Evolutionary conservation across 37 sponge, comb jelly and placozoan species (phyloP).

Genomic region (Axinella damicornis): DNA sequence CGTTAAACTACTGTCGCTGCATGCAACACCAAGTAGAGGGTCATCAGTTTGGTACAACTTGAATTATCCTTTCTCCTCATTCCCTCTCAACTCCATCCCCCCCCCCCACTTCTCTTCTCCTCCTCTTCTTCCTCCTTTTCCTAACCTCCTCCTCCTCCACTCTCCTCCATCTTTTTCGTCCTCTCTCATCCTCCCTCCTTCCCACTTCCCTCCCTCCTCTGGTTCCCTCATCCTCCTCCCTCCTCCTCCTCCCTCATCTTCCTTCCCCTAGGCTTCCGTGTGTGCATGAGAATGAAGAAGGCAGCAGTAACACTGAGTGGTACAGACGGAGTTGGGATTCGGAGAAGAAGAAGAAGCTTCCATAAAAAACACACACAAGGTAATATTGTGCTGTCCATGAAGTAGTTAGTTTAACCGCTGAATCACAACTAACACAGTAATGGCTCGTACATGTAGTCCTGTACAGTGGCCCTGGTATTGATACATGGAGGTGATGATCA

Average conservation of each 20-base stretch:
- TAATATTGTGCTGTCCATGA: neutral
- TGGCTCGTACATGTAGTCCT: too few relatives aligned
- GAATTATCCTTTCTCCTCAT: too few relatives aligned
- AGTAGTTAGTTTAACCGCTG: too few relatives aligned
- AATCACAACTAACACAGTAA: too few relatives aligned
- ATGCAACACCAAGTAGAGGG: too few relatives aligned
- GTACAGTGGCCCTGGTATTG: too few relatives aligned
- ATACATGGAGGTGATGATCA: too few relatives aligned
- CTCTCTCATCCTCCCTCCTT: neutral
- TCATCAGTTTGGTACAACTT: too few relatives aligned
- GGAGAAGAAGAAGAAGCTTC: conserved; percentile 4
- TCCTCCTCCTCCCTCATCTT: neutral
- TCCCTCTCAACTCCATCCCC: too few relatives aligned
- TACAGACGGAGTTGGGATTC: neutral
- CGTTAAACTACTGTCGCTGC: neutral
- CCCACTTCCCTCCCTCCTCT: too few relatives aligned
- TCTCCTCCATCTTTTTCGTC: neutral
- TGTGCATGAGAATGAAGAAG: conserved; percentile 61
- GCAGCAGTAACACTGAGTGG: conserved; percentile 42
- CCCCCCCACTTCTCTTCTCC: too few relatives aligned
- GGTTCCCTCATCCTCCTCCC: neutral
- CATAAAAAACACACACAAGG: conserved; percentile 10
- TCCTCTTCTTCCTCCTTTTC: too few relatives aligned
- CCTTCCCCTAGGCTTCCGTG: conserved; percentile 25
- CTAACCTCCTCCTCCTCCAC: neutral